Percentiles rank a stretch among this genome's conserved stretches.
Conservation (phyloP, 2,113 vertebrate species). For the Ciconia boyciana region DNA sequence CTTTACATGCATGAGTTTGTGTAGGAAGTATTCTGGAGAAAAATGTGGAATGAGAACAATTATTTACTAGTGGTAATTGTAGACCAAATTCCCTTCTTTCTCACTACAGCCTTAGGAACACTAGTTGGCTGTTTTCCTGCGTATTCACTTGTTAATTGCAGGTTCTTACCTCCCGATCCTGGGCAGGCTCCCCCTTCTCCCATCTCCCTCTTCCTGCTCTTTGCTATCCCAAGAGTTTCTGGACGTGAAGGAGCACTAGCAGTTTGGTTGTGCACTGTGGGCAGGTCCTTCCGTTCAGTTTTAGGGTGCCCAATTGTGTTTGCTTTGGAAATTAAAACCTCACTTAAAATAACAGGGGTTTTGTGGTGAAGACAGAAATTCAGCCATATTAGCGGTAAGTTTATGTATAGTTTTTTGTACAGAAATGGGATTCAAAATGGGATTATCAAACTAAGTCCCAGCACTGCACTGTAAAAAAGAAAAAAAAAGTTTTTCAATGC, state of each 20-base stretch:
- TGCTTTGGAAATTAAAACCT: conserved; percentile 18
- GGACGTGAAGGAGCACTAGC: background rate
- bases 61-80: background rate
- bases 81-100: background rate
- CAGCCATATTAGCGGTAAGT: background rate
- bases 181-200: background rate
- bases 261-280: background rate
- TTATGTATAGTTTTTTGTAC: background rate
- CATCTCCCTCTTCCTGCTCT: background rate
- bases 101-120: background rate
- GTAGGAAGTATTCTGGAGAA: background rate
- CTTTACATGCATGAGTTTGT: background rate
- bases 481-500: background rate
- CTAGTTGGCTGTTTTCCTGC: background rate
- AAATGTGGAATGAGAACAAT: background rate
- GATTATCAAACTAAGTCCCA: background rate
- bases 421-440: background rate
- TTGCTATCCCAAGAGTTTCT: background rate
- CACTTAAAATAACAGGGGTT: background rate
- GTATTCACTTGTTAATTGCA: background rate
- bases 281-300: background rate
- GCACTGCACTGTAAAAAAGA: background rate
- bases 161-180: background rate
- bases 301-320: background rate
- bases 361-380: background rate